Evolutionary conservation across 2,113 vertebrate genomes (phyloP), one percentile per base, ranked within the genome.

Genomic region (Halcyon senegalensis): DNA sequence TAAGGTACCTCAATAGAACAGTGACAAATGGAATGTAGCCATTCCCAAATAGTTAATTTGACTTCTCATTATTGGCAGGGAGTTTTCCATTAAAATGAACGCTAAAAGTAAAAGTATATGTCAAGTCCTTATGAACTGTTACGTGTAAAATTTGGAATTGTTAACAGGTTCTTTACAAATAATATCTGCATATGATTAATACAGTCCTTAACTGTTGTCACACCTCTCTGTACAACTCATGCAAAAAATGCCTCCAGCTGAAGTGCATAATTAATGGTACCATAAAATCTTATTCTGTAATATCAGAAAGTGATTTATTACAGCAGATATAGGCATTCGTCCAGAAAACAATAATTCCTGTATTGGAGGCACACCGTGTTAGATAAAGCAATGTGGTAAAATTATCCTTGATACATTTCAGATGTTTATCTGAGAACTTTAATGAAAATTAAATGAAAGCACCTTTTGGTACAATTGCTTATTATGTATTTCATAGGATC

Each of bases 301-400:
- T 85, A 94, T 55, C 63, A 83, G 64, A 90, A 94, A 50, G 79
- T 56, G 0, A 90, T 94, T 92, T 89, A 89, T 96, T 88, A 30
- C 43, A 41, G 19, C 67, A 85, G 33, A 75, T 89, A 82, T 2
- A 56, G 43, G 21, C 30, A 73, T 79, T 88, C 7, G 8, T 66
- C 53, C n/a, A 85, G 62, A 84, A 92, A 90, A 66, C 25, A 60
- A 74, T 69, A 56, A 69, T 73, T 44, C 30, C 64, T 76, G 9
- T 41, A 37, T 27, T 79, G 41, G 31, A 89, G 67, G 20, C 11
- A 74, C 16, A 67, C 23, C 39, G 16, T 50, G 9, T 44, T 69
- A 72, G 24, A 66, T 62, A 10, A 94, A 89, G 16, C 48, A 67
- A 41, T 66, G 48, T 50, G 58, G n/a, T 58, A 73, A 95, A 84